Evolutionary conservation across 2,113 vertebrate genomes (phyloP).

Genomic region (Pristiophorus japonicus): DNA sequence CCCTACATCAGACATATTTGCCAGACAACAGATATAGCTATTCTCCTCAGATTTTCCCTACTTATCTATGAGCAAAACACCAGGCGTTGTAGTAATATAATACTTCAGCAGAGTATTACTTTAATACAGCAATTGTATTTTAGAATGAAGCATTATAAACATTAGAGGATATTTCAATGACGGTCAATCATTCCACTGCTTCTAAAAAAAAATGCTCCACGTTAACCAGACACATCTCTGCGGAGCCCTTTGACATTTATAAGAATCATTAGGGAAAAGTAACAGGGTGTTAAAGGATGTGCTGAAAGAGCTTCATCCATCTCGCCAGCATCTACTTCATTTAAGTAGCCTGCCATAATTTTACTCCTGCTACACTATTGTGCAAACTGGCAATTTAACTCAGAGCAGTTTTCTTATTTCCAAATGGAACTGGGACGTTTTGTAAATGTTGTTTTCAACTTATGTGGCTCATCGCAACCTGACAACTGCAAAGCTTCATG

Average conservation of each 20-base stretch:
- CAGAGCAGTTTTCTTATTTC: neutral
- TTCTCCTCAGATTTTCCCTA: neutral
- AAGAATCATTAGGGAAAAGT: neutral
- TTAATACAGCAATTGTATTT: neutral
- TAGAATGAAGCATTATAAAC: neutral
- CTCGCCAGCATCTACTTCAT: neutral
- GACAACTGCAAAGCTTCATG: neutral
- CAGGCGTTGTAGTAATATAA: neutral
- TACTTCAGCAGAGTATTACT: neutral
- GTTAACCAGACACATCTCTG: neutral
- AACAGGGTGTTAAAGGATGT: neutral
- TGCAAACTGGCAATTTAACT: constrained; percentile 3
- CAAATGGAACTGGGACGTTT: neutral
- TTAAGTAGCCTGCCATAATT: neutral
- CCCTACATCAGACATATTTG: neutral
- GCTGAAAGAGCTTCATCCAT: neutral
- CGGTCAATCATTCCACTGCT: neutral
- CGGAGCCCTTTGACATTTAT: neutral
- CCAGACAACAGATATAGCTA: neutral
- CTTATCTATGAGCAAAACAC: neutral
- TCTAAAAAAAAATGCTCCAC: constrained; percentile 12
- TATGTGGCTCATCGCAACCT: neutral
- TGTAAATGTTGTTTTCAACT: neutral
- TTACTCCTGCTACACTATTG: neutral
- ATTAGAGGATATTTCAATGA: neutral